Base-by-base conservation (phyloP, 1,140 invertebrate genomes). In the Aphaenogaster floridana region DNA sequence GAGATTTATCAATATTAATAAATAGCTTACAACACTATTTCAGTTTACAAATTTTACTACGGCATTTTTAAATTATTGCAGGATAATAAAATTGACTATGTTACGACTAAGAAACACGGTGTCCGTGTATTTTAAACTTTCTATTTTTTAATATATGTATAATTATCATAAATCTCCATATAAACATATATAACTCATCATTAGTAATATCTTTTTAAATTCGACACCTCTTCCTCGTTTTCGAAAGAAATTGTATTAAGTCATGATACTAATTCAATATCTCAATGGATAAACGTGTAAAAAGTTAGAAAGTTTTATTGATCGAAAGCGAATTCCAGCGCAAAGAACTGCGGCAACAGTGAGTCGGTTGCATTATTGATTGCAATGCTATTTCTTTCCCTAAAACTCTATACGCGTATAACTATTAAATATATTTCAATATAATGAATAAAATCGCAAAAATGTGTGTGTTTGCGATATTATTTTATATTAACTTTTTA, bases 301-400 rank as follows among this genome's bases (percentile, higher is more conserved):
- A 39, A 57, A 21, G 1, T 8, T 50, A 17, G 4, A 45, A 48
- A 34, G 1, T 69, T 80, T 80, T 80, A 57, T 71, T 48, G 28
- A n/a, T 57, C 52, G 34, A 79, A 89, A 61, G 28, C 52, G 15
- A 52, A 76, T 63, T 42, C 3, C 8, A 74, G 54, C 17, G 28
- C 48, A 57, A 69, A 68, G 28, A 81, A 64, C 21, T 50, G 34
- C 21, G 21, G 3, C 63, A 68, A 69, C 6, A n/a, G 34, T 48
- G 15, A 54, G 42, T 8, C 59, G 15, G 7, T 80, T 71, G 34
- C 17, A 39, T 68, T 80, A 80, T 69, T 80, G 36, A 69, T 80
- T 36, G 48, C 48, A 2, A 45, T 63, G 57, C 57, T 78, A 48
- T 63, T 21, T 63, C 42, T 15, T 54, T 54, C n/a, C 13, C 8